phyloP scores from a whole-genome alignment of 1,140 invertebrate genomes.

The Ptiloglossa arizonensis region DNA sequence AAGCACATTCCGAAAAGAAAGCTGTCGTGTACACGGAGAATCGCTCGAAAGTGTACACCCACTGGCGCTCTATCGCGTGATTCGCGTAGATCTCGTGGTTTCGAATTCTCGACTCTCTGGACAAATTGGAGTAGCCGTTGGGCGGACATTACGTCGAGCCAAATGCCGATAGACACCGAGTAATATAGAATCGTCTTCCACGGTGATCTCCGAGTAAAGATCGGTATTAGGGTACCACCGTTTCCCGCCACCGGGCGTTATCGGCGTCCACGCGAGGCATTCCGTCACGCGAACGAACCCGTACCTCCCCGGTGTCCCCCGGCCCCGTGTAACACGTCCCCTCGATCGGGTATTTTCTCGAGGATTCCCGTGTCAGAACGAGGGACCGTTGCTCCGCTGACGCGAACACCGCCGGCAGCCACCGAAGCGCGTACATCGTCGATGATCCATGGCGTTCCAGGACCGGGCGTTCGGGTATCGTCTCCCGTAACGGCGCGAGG shows the following conservation, averaged over 20 bases:
- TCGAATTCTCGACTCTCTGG: too few species aligned
- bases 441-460: slow-evolving; percentile 24
- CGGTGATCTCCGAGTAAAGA: too few species aligned
- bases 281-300: slow-evolving; percentile 1
- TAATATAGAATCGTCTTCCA: too few species aligned
- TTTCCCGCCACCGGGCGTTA: neutral
- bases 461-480: slow-evolving; percentile 40
- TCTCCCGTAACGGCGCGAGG: slow-evolving; percentile 42
- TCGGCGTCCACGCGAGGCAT: neutral
- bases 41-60: too few species aligned
- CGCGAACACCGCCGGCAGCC: slow-evolving; percentile 6
- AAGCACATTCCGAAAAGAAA: too few species aligned
- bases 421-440: slow-evolving; percentile 17
- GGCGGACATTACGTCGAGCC: too few species aligned
- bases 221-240: neutral
- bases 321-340: slow-evolving; percentile 15
- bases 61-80: too few species aligned
- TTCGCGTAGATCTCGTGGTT: too few species aligned
- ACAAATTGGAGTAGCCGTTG: too few species aligned
- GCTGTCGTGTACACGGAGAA: too few species aligned
- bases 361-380: neutral
- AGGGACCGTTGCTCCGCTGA: slow-evolving; percentile 19
- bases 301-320: too few species aligned
- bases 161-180: too few species aligned
- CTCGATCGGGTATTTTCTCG: slow-evolving; percentile 16